Percentiles rank a stretch among this genome's conserved stretches.
Conservation (phyloP, 2,888 invertebrate species). For the Tipula lateralis region DNA sequence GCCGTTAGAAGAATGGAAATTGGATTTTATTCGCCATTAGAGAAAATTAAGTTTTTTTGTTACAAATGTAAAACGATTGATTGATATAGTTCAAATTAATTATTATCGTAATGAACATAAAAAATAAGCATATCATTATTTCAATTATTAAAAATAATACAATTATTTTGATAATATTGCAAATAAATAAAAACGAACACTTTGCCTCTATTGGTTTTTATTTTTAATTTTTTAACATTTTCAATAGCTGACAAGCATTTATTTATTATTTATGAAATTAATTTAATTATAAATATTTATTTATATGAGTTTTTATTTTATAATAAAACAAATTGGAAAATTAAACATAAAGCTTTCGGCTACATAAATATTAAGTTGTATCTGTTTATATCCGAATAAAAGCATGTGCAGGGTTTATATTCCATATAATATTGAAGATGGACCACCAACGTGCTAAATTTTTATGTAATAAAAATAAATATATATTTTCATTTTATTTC, state of each 20-base stretch:
- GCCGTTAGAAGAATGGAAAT: too few relatives aligned
- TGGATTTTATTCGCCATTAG: too few relatives aligned
- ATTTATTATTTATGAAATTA: constrained; percentile 4
- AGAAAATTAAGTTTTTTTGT: too few relatives aligned
- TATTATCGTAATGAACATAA: too few relatives aligned
- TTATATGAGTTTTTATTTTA: neutral
- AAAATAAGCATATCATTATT: too few relatives aligned
- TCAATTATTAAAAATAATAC: neutral
- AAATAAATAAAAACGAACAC: neutral
- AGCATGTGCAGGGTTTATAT: neutral
- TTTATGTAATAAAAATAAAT: neutral
- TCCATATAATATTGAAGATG: neutral
- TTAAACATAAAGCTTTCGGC: neutral
- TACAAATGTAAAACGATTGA: too few relatives aligned
- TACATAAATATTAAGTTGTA: neutral
- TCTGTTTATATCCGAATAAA: neutral
- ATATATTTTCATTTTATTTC: neutral
- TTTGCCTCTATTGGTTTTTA: neutral
- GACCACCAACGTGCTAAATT: neutral
- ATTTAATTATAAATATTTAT: constrained; percentile 5
- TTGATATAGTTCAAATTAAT: too few relatives aligned
- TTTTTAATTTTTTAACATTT: neutral
- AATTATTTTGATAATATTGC: neutral
- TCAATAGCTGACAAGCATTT: neutral
- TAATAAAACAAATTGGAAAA: constrained; percentile 2